Conservation (phyloP, 1,140 invertebrate genomes). For the Caenorhabditis brenneri region DNA sequence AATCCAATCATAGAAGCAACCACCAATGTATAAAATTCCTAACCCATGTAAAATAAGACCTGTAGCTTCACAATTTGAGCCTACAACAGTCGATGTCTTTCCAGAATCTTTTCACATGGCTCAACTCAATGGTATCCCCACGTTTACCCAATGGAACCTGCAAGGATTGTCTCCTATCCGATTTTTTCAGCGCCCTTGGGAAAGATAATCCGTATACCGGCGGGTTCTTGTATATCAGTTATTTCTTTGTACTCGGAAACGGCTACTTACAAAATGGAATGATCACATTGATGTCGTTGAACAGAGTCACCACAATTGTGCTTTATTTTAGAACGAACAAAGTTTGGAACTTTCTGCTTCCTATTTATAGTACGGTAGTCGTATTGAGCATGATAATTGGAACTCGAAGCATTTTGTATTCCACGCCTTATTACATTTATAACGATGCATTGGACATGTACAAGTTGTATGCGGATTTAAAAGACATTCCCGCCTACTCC, state of each 20-base stretch:
- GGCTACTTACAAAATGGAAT: not conserved
- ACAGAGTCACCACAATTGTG: not conserved
- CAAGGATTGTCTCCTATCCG: not conserved
- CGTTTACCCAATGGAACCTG: slow-evolving; percentile 1
- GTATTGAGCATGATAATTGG: not conserved
- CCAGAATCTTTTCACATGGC: not conserved
- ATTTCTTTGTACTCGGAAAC: not conserved
- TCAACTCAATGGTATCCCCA: slow-evolving; percentile 6
- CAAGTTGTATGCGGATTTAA: not conserved
- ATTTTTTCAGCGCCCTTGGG: not conserved
- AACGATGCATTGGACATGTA: not conserved
- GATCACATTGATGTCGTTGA: not conserved
- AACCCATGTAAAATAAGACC: too few relatives aligned
- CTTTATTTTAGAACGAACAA: not conserved
- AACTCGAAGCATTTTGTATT: not conserved
- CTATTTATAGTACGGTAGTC: not conserved
- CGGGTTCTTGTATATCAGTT: not conserved
- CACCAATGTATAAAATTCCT: too few relatives aligned
- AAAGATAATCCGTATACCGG: not conserved
- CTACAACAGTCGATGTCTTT: too few relatives aligned
- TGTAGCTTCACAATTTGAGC: too few relatives aligned
- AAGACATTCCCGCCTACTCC: slow-evolving; percentile 4
- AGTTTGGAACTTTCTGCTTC: not conserved
- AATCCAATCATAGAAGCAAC: too few relatives aligned
- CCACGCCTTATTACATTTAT: not conserved